Evolutionary conservation across 2,888 invertebrate genomes (phyloP).

Genomic region (Busseola fusca): DNA sequence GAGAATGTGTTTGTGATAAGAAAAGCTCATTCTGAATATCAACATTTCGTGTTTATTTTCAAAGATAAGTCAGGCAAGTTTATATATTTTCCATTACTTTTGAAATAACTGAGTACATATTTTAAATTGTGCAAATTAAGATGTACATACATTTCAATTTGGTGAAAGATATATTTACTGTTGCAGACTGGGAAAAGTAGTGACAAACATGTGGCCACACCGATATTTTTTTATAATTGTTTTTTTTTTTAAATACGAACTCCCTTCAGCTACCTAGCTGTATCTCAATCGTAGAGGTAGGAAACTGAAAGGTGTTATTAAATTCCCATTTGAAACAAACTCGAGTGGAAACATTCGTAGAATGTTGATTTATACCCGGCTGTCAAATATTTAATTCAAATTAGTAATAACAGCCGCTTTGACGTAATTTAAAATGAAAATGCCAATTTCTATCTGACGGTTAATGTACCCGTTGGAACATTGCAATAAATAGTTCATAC

Average conservation of each 20-base stretch:
- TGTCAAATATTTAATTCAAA: conserved; percentile 58
- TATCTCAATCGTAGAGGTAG: conserved; percentile 24
- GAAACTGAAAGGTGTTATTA: conserved; percentile 49
- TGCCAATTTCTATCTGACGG: conserved; percentile 41
- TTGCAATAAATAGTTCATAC: conserved; percentile 51
- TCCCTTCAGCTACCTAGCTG: neutral
- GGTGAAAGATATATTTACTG: neutral
- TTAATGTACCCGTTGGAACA: conserved; percentile 39
- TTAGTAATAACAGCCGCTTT: conserved; percentile 45
- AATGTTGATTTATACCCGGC: conserved; percentile 54
- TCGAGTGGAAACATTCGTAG: conserved; percentile 45
- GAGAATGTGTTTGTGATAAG: neutral
- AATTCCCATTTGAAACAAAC: conserved; percentile 50
- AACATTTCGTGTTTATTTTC: neutral
- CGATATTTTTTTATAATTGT: neutral
- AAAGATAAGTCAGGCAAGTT: neutral
- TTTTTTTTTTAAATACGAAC: neutral
- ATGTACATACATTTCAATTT: neutral
- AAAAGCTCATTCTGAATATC: neutral
- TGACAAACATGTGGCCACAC: neutral
- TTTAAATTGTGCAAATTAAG: neutral
- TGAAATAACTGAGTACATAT: neutral
- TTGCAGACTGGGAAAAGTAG: neutral
- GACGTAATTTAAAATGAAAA: conserved; percentile 57
- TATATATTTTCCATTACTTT: neutral